phyloP scores from a whole-genome alignment of 2,797 vertebrate species.

The Corythornis leucogaster region DNA sequence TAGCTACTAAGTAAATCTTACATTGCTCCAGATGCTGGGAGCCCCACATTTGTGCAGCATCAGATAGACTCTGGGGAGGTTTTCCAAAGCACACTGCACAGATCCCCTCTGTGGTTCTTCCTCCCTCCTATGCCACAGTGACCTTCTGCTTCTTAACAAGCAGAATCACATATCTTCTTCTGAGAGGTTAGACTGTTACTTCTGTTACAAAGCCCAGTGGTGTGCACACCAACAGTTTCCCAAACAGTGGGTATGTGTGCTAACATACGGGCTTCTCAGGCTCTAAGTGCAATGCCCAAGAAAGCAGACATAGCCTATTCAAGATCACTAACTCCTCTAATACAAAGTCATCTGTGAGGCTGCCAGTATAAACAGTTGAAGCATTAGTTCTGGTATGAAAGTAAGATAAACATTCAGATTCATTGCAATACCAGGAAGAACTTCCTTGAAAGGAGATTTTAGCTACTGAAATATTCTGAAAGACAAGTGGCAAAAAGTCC shows the following conservation, averaged over 20 bases:
- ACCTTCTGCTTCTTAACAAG: not conserved
- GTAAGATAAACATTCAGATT: not conserved
- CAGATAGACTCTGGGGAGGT: not conserved
- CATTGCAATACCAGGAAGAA: not conserved
- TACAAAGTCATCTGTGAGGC: not conserved
- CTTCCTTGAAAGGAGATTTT: not conserved
- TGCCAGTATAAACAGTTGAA: constrained; percentile 14
- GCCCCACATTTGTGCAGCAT: not conserved
- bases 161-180: not conserved
- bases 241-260: accelerated
- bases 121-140: not conserved
- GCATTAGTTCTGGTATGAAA: not conserved
- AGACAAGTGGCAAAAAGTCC: not conserved
- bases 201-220: accelerated
- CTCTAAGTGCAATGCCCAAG: not conserved
- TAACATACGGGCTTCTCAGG: accelerated
- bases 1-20: not conserved
- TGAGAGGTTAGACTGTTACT: too few relatives aligned
- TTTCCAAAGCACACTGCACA: not conserved
- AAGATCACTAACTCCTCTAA: not conserved
- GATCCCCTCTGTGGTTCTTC: not conserved
- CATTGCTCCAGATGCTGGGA: not conserved
- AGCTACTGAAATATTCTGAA: not conserved
- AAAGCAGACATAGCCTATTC: not conserved
- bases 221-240: not conserved